phyloP scores from a whole-genome alignment of 1,140 invertebrate species.

The Drosophila subpulchrella region DNA sequence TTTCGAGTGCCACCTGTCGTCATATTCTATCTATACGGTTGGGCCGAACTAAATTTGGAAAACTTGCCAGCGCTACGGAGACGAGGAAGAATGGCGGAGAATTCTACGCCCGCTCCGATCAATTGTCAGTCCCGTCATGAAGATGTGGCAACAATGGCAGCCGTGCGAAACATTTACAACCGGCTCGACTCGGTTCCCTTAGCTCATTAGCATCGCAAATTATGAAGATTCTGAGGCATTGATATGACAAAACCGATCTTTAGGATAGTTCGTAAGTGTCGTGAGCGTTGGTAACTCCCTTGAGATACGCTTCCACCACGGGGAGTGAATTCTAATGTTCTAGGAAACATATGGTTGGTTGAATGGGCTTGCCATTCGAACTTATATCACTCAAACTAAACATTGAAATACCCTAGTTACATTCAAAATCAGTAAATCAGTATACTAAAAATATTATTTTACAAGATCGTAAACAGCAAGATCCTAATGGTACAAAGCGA shows the following conservation, averaged over 20 bases:
- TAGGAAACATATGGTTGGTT: neutral
- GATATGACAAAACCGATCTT: constrained; percentile 39
- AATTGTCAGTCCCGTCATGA: constrained; percentile 43
- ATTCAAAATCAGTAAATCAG: too few relatives aligned
- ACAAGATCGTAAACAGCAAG: too few relatives aligned
- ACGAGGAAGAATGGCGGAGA: constrained; percentile 50
- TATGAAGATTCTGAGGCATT: constrained; percentile 36
- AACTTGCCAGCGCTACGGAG: constrained; percentile 9
- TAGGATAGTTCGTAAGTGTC: constrained; percentile 22
- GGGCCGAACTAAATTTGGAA: constrained; percentile 21
- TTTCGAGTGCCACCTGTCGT: constrained; percentile 61
- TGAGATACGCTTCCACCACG: neutral
- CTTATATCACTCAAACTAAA: too few relatives aligned
- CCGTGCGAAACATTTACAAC: constrained; percentile 30
- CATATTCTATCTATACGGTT: constrained; percentile 56
- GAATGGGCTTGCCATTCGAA: neutral
- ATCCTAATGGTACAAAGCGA: neutral
- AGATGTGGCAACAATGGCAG: constrained; percentile 39
- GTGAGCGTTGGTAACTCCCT: constrained; percentile 7
- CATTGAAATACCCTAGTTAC: too few relatives aligned
- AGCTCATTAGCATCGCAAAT: constrained; percentile 48
- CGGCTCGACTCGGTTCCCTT: neutral
- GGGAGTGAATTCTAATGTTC: constrained; percentile 5
- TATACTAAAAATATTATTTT: too few relatives aligned
- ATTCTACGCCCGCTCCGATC: constrained; percentile 18